phyloP scores from a whole-genome alignment of 2,888 invertebrate genomes.

The Mallateleia sp. region DNA sequence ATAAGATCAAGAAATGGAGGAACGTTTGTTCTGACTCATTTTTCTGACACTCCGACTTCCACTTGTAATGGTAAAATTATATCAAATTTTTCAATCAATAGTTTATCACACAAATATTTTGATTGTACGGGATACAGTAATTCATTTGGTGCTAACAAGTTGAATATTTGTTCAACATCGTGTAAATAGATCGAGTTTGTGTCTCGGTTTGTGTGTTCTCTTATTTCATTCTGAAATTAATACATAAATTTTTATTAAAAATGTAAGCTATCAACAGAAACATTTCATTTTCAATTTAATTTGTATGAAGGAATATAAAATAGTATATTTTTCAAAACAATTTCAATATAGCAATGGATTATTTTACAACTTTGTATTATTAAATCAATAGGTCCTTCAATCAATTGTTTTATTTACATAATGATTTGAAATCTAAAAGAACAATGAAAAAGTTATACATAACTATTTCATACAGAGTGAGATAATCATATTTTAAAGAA shows the following conservation, averaged over 20 bases:
- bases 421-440: too few relatives aligned
- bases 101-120: constrained; percentile 19
- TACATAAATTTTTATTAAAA: neutral
- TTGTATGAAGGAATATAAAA: too few relatives aligned
- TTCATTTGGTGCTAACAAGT: constrained; percentile 1
- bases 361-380: too few relatives aligned
- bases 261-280: neutral
- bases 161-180: constrained; percentile 10
- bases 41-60: constrained; percentile 4
- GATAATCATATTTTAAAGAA: too few relatives aligned
- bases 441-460: too few relatives aligned
- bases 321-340: too few relatives aligned
- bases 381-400: too few relatives aligned
- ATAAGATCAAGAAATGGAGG: constrained; percentile 22
- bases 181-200: constrained; percentile 7
- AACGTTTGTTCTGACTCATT: constrained; percentile 2
- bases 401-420: too few relatives aligned
- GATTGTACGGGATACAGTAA: constrained; percentile 13
- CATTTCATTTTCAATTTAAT: too few relatives aligned
- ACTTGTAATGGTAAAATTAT: constrained; percentile 11
- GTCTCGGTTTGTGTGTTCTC: constrained; percentile 5
- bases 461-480: too few relatives aligned
- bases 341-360: too few relatives aligned
- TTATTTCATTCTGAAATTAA: constrained; percentile 25
- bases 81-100: constrained; percentile 14